Conservation (phyloP, 2,888 invertebrate species). For the Rhabditoides inermis region DNA sequence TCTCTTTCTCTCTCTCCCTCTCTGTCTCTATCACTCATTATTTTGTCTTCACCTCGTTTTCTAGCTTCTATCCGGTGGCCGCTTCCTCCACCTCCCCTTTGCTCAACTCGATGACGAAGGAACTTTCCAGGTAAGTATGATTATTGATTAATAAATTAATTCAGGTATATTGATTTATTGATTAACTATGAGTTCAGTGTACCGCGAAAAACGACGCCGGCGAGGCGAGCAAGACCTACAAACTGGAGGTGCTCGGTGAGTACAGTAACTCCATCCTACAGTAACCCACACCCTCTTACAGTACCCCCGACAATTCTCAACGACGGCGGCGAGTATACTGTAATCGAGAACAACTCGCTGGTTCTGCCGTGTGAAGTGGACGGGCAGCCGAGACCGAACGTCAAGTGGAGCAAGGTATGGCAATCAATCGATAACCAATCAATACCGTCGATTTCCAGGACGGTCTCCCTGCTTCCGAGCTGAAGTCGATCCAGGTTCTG, state of each 20-base stretch:
- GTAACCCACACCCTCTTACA: constrained; percentile 23
- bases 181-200: too few relatives aligned
- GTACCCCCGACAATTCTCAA: constrained; percentile 54
- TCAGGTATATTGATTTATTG: too few relatives aligned
- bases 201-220: constrained; percentile 60
- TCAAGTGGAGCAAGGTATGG: constrained; percentile 54
- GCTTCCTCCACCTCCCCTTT: constrained; percentile 54
- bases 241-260: constrained; percentile 55
- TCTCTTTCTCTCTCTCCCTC: too few relatives aligned
- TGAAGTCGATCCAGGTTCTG: constrained; percentile 34
- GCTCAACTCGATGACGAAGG: constrained; percentile 61
- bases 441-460: constrained; percentile 17
- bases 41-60: background rate
- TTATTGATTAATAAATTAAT: too few relatives aligned
- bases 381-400: constrained; percentile 55
- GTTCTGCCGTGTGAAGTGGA: constrained; percentile 55
- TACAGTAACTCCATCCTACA: background rate
- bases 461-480: constrained; percentile 19
- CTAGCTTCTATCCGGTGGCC: constrained; percentile 30
- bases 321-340: constrained; percentile 45
- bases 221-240: constrained; percentile 30
- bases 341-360: constrained; percentile 54
- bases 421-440: background rate
- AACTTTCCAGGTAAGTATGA: too few relatives aligned
- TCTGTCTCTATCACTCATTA: too few relatives aligned